phyloP scores from a whole-genome alignment of 2,113 vertebrate species.

The Setophaga kirtlandii region DNA sequence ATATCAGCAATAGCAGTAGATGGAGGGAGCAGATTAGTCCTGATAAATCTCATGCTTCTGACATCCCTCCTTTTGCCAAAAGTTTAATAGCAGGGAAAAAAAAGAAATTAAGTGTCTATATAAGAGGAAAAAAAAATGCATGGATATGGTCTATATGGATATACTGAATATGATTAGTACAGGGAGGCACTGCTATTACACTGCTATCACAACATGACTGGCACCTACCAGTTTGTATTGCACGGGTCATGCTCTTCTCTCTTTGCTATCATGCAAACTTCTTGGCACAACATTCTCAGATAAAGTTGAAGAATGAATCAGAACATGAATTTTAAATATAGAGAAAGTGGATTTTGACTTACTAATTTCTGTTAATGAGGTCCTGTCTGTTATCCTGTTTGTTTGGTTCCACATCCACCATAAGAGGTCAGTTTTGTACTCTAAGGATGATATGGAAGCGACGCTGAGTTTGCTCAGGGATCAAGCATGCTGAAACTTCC shows the following conservation, averaged over 20 bases:
- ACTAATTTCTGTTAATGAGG: not conserved
- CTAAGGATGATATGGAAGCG: not conserved
- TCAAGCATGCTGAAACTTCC: not conserved
- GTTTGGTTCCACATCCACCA: not conserved
- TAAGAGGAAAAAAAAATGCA: not conserved
- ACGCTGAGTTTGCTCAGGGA: not conserved
- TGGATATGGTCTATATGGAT: not conserved
- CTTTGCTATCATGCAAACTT: not conserved
- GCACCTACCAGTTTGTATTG: not conserved
- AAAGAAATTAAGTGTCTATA: not conserved
- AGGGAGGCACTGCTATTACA: not conserved
- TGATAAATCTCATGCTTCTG: not conserved
- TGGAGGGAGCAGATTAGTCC: not conserved
- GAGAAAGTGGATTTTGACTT: not conserved
- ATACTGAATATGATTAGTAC: not conserved
- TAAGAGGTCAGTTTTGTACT: not conserved
- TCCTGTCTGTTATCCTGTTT: not conserved
- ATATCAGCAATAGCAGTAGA: not conserved
- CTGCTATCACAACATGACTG: not conserved
- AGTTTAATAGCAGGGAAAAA: not conserved
- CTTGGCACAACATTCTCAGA: not conserved
- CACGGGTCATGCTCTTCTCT: not conserved
- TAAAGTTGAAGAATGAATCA: not conserved
- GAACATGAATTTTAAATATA: not conserved
- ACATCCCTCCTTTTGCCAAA: not conserved